Conservation (phyloP, 1,140 invertebrate species). For the Xylocopa sonorina region DNA sequence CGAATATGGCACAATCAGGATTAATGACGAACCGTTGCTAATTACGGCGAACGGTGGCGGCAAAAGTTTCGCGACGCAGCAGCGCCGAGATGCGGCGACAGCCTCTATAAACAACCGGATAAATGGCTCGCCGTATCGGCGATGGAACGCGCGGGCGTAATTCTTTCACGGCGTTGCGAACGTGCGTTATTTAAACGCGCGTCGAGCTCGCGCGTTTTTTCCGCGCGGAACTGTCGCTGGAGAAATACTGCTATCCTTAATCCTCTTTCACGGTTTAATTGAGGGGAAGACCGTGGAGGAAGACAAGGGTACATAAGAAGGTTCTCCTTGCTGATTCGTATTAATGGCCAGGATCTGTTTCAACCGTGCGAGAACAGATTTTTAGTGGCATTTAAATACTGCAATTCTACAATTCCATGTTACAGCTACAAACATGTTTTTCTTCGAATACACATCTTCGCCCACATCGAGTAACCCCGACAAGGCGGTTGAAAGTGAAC, state of each 20-base stretch:
- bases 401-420: no score
- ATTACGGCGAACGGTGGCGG: conserved; percentile 53
- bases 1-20: conserved; percentile 34
- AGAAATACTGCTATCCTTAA: neutral
- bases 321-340: no score
- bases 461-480: no score
- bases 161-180: neutral
- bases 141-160: neutral
- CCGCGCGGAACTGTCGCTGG: neutral
- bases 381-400: no score
- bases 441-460: no score
- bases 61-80: conserved; percentile 38
- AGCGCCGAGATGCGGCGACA: conserved; percentile 5
- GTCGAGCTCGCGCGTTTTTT: neutral
- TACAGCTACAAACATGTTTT: no score
- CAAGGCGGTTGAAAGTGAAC: no score
- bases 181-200: neutral
- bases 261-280: neutral
- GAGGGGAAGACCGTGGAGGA: no score
- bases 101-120: conserved; percentile 17
- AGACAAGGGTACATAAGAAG: no score
- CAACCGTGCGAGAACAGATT: no score
- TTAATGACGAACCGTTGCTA: conserved; percentile 59
- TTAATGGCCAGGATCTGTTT: no score
- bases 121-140: neutral